phyloP scores from a whole-genome alignment of 2,888 invertebrate genomes.

The Ernsta delagoae region DNA sequence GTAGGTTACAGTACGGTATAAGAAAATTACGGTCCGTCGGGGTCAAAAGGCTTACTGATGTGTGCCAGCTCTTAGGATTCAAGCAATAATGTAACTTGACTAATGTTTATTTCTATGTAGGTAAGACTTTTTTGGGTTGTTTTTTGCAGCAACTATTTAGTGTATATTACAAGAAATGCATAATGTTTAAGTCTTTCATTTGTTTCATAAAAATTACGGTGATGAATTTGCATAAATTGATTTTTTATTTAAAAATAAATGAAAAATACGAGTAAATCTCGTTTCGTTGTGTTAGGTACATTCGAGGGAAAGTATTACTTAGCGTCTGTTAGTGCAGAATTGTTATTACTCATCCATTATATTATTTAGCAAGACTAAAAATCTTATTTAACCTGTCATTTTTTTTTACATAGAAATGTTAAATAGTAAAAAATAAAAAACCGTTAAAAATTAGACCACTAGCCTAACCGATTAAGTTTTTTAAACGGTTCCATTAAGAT shows the following conservation, averaged over 20 bases:
- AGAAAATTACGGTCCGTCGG: conserved; percentile 27
- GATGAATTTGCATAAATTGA: conserved; percentile 26
- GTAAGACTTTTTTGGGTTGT: neutral
- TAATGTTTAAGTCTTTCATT: neutral
- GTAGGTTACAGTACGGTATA: conserved; percentile 33
- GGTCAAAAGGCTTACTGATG: conserved; percentile 28
- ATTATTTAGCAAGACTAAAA: too few relatives aligned
- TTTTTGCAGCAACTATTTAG: neutral
- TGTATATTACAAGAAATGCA: too few relatives aligned
- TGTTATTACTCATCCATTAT: too few relatives aligned
- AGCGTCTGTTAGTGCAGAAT: neutral
- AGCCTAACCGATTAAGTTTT: conserved; percentile 8
- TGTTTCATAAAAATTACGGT: conserved; percentile 25
- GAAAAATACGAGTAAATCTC: too few relatives aligned
- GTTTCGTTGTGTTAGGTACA: conserved; percentile 13
- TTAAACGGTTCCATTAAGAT: neutral
- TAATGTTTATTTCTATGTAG: neutral
- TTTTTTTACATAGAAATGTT: too few relatives aligned
- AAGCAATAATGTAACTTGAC: too few relatives aligned
- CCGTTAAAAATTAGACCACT: neutral
- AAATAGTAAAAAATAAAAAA: too few relatives aligned
- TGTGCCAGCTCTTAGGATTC: neutral
- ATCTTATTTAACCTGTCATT: too few relatives aligned
- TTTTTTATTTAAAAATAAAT: too few relatives aligned
- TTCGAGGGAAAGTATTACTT: conserved; percentile 19